These are phyloP conservation scores for Conus ventricosus DNA, from an alignment of 1,140 invertebrate species.

Conservation along the genomic window DNA sequence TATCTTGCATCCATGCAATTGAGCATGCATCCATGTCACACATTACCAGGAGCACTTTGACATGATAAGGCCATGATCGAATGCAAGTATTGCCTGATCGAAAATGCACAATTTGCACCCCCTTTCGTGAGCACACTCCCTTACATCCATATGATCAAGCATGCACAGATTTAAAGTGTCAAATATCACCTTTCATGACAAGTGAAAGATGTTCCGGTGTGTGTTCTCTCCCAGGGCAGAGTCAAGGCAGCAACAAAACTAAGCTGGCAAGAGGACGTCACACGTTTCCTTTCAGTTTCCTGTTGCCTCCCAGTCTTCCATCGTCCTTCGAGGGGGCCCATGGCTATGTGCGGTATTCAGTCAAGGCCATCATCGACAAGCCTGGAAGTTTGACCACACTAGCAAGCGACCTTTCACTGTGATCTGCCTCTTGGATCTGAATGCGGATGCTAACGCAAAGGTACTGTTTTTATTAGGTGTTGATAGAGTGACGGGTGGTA, in stretches of 20 bases:
- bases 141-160: no score
- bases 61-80: no score
- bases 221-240: constrained; percentile 36
- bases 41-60: no score
- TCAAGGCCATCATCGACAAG: constrained; percentile 74
- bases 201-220: no score
- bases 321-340: constrained; percentile 74
- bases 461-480: constrained; percentile 29
- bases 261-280: constrained; percentile 66
- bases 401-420: constrained; percentile 65
- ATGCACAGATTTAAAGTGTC: no score
- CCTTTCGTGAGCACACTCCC: no score
- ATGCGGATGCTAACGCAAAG: constrained; percentile 47
- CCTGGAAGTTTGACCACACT: constrained; percentile 67
- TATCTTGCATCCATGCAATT: no score
- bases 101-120: no score
- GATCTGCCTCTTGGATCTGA: constrained; percentile 63
- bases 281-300: constrained; percentile 75
- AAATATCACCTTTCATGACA: no score
- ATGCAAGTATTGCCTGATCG: no score
- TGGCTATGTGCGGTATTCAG: constrained; percentile 75
- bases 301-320: constrained; percentile 74
- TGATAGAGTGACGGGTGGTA: no score
- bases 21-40: no score
- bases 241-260: constrained; percentile 30